Percentiles rank a stretch among this genome's conserved stretches.
phyloP scores from a whole-genome alignment of 2,797 vertebrate genomes.

The Bradypodion ventrale region DNA sequence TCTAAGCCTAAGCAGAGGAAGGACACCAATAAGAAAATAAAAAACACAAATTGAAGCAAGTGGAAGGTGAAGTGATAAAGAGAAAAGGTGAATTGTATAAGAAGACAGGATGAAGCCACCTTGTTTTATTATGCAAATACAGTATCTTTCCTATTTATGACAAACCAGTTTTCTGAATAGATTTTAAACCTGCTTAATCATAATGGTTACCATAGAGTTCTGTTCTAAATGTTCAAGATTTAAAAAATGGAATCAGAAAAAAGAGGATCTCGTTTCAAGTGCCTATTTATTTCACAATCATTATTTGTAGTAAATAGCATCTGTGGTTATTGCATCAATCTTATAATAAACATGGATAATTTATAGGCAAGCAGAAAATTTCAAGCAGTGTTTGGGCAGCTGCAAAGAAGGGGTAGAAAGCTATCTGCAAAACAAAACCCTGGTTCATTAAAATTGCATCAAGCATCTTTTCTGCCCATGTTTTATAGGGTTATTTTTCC shows the following conservation, averaged over 20 bases:
- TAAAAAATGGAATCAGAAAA: not conserved
- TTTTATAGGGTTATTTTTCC: not conserved
- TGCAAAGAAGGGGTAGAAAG: not conserved
- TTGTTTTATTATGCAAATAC: constrained; percentile 26
- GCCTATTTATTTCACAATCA: constrained; percentile 14
- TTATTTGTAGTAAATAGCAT: constrained; percentile 34
- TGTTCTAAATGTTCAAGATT: not conserved
- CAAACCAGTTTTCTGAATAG: not conserved
- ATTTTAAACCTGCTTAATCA: constrained; percentile 17
- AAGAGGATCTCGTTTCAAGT: constrained; percentile 20
- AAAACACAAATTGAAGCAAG: not conserved
- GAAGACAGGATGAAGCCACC: not conserved
- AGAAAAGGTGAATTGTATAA: not conserved
- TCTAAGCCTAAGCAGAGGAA: not conserved
- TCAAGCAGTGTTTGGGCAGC: not conserved
- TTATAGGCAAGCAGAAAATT: constrained; percentile 12
- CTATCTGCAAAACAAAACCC: not conserved
- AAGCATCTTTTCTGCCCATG: not conserved
- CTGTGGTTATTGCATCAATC: not conserved
- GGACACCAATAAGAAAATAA: not conserved
- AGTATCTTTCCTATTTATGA: not conserved
- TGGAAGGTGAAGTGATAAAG: not conserved
- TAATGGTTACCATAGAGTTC: not conserved
- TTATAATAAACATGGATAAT: constrained; percentile 14
- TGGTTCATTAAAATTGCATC: constrained; percentile 13